Conservation (phyloP, 2,888 invertebrate species). For the Stegana nigrithorax region DNA sequence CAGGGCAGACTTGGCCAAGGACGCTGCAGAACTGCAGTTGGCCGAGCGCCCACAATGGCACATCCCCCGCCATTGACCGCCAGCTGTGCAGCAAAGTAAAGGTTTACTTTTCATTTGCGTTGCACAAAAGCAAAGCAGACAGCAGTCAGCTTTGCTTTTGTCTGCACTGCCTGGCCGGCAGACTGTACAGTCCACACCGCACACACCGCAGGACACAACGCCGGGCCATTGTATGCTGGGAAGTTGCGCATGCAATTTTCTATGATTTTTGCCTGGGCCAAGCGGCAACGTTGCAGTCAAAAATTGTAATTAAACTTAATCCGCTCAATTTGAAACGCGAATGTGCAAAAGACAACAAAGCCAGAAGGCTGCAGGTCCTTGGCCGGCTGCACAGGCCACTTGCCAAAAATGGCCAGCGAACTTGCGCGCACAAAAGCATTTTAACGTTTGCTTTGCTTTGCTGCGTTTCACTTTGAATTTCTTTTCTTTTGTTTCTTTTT, state of each 20-base stretch:
- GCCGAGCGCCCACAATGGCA: not conserved
- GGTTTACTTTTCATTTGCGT: constrained; percentile 50
- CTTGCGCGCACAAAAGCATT: constrained; percentile 27
- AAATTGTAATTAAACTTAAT: constrained; percentile 64
- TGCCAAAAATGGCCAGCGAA: constrained; percentile 5
- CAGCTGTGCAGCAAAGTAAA: constrained; percentile 48
- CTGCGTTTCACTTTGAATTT: not conserved
- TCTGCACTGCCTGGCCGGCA: too few relatives aligned
- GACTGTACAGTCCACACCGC: too few relatives aligned
- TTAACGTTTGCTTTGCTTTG: not conserved
- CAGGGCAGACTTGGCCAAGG: not conserved
- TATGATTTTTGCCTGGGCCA: constrained; percentile 9
- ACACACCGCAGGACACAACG: too few relatives aligned
- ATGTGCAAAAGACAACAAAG: constrained; percentile 12
- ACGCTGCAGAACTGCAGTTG: constrained; percentile 31
- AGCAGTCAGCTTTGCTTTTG: constrained; percentile 7
- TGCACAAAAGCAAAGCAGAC: constrained; percentile 11
- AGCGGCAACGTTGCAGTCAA: too few relatives aligned
- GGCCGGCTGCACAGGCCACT: constrained; percentile 15
- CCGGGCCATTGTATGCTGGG: too few relatives aligned
- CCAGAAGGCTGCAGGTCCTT: not conserved
- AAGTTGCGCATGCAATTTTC: constrained; percentile 7
- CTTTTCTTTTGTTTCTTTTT: constrained; percentile 42
- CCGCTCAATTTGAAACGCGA: constrained; percentile 59
- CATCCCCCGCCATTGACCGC: constrained; percentile 34